phyloP scores from a whole-genome alignment of 92 coral and sea anemone genomes.

The Palythoa grandis region DNA sequence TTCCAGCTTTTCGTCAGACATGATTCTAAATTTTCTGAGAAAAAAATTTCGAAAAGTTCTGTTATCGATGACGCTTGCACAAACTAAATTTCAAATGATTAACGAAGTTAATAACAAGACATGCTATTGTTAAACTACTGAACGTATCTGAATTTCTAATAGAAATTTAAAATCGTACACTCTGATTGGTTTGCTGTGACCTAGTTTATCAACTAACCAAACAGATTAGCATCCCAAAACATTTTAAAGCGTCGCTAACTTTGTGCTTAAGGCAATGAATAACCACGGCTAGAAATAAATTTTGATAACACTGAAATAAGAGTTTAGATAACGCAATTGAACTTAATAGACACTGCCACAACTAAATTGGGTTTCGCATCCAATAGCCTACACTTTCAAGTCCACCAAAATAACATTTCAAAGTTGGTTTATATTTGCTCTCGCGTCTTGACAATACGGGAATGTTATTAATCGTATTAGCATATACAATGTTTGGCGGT shows the following conservation, averaged over 20 bases:
- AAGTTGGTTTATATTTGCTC: neutral
- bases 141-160: too few species aligned
- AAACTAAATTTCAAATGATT: neutral
- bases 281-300: too few species aligned
- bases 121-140: neutral
- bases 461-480: neutral
- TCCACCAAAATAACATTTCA: neutral
- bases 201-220: neutral
- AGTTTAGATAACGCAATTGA: too few species aligned
- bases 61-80: neutral
- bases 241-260: neutral
- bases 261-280: too few species aligned
- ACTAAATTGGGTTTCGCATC: neutral
- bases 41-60: neutral
- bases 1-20: conserved; percentile 45
- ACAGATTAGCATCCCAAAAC: neutral
- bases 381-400: neutral
- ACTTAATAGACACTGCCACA: neutral
- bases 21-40: neutral
- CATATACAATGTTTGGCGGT: too few species aligned
- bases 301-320: too few species aligned
- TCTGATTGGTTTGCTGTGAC: neutral
- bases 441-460: neutral
- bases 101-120: neutral
- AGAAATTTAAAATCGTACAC: neutral